Percentiles rank a stretch among this genome's conserved stretches.
phyloP scores from a whole-genome alignment of 2,113 vertebrate species.

The Myxocyprinus asiaticus region DNA sequence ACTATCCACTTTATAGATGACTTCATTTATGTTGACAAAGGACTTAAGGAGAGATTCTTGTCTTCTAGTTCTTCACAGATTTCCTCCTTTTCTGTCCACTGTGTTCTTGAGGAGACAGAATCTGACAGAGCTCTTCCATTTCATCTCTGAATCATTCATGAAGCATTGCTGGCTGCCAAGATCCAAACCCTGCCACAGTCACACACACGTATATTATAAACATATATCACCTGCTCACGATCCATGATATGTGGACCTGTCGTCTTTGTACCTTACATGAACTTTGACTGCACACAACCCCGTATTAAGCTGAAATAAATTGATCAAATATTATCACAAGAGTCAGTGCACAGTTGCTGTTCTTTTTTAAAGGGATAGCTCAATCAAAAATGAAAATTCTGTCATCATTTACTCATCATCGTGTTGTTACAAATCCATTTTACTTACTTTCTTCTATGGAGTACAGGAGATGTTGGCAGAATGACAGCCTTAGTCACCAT shows the following conservation, averaged over 20 bases:
- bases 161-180: slow-evolving; percentile 19
- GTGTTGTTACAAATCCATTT: neutral
- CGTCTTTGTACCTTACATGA: slow-evolving; percentile 14
- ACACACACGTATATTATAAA: slow-evolving; percentile 13
- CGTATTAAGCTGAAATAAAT: neutral
- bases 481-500: too few relatives aligned
- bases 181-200: slow-evolving; percentile 21
- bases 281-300: neutral
- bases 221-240: neutral
- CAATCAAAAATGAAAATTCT: neutral
- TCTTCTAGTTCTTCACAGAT: slow-evolving; percentile 45
- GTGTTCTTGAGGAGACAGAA: slow-evolving; percentile 30
- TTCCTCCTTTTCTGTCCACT: slow-evolving; percentile 60
- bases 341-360: too few relatives aligned
- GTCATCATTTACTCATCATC: neutral
- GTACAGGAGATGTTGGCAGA: too few relatives aligned
- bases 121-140: slow-evolving; percentile 62
- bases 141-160: slow-evolving; percentile 52
- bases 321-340: neutral
- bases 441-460: too few relatives aligned
- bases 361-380: neutral
- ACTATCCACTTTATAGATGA: slow-evolving; percentile 60
- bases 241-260: slow-evolving; percentile 3
- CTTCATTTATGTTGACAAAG: slow-evolving; percentile 72
- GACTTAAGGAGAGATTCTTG: slow-evolving; percentile 58